Conservation (phyloP, 2,888 invertebrate genomes). For the Scaptomyza caliginosa region DNA sequence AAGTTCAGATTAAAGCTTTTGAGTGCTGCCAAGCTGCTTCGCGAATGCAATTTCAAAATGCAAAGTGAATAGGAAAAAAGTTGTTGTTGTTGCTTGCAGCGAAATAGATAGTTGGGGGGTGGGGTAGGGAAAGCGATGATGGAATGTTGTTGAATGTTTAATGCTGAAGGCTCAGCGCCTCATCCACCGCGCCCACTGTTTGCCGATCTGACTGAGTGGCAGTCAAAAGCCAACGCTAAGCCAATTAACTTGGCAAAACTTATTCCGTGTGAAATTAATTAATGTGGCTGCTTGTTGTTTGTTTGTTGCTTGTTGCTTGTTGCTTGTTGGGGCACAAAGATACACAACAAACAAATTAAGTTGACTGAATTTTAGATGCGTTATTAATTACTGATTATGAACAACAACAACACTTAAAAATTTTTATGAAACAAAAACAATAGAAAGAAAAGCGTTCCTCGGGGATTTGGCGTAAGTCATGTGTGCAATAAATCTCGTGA, state of each 20-base stretch:
- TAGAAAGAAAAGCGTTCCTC: neutral
- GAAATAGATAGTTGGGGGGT: neutral
- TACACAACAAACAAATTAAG: slow-evolving; percentile 53
- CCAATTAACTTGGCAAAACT: slow-evolving; percentile 74
- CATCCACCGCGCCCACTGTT: neutral
- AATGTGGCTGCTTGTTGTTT: slow-evolving; percentile 17
- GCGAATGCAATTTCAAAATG: slow-evolving; percentile 43
- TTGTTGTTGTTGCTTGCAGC: slow-evolving; percentile 16
- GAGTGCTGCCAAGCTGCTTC: slow-evolving; percentile 5
- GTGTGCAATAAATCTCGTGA: neutral
- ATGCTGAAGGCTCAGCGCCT: slow-evolving; percentile 45
- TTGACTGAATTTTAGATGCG: slow-evolving; percentile 51
- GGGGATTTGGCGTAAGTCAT: neutral
- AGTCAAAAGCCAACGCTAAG: slow-evolving; percentile 63
- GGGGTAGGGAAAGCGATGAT: neutral
- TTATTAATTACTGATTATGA: slow-evolving; percentile 39
- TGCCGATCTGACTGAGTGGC: neutral
- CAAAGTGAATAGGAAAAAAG: slow-evolving; percentile 33
- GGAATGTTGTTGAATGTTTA: slow-evolving; percentile 57
- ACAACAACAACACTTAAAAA: slow-evolving; percentile 26
- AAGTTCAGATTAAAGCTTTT: slow-evolving; percentile 48
- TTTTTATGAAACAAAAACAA: neutral
- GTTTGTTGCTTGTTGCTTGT: slow-evolving; percentile 6
- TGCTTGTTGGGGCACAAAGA: slow-evolving; percentile 7
- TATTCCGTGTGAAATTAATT: slow-evolving; percentile 77